Percentiles rank a stretch among this genome's conserved stretches.
Conservation (phyloP, 2,113 vertebrate genomes). For the Takifugu bimaculatus region DNA sequence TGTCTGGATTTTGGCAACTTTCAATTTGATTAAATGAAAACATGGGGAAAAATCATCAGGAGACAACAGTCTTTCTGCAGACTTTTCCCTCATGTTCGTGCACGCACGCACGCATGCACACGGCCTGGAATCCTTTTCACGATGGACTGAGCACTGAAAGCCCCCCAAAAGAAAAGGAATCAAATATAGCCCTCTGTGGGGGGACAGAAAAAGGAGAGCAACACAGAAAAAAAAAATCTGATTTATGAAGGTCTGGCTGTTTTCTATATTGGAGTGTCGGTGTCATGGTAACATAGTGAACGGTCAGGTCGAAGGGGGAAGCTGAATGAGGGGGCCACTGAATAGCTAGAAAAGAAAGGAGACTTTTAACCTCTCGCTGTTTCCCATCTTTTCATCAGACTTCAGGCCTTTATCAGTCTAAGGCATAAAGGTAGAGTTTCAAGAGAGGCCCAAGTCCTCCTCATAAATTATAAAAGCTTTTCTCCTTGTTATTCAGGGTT, state of each 20-base stretch:
- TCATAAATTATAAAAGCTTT: conserved; percentile 49
- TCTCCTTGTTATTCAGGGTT: conserved; percentile 19
- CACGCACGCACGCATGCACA: conserved; percentile 30
- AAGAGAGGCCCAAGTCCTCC: conserved; percentile 55
- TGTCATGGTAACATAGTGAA: conserved; percentile 71
- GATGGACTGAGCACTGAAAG: conserved; percentile 53
- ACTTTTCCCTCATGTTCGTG: conserved; percentile 42
- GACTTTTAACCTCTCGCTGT: conserved; percentile 66
- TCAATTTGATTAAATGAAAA: conserved; percentile 72
- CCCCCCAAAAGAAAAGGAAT: conserved; percentile 53
- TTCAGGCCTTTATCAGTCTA: conserved; percentile 33
- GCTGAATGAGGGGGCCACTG: conserved; percentile 35
- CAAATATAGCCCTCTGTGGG: conserved; percentile 62
- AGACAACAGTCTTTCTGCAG: conserved; percentile 37
- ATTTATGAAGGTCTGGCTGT: conserved; percentile 62
- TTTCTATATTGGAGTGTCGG: conserved; percentile 50
- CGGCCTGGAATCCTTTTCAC: conserved; percentile 49
- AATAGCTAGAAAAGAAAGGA: conserved; percentile 39
- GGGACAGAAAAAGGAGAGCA: conserved; percentile 67
- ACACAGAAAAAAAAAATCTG: conserved; percentile 61
- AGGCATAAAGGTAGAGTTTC: conserved; percentile 46
- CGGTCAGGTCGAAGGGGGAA: conserved; percentile 44
- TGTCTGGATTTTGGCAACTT: conserved; percentile 25
- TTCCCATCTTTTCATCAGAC: conserved; percentile 51
- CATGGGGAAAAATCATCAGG: conserved; percentile 26